Evolutionary conservation across 2,797 vertebrate species (phyloP).

Genomic region (Geotrypetes seraphini): DNA sequence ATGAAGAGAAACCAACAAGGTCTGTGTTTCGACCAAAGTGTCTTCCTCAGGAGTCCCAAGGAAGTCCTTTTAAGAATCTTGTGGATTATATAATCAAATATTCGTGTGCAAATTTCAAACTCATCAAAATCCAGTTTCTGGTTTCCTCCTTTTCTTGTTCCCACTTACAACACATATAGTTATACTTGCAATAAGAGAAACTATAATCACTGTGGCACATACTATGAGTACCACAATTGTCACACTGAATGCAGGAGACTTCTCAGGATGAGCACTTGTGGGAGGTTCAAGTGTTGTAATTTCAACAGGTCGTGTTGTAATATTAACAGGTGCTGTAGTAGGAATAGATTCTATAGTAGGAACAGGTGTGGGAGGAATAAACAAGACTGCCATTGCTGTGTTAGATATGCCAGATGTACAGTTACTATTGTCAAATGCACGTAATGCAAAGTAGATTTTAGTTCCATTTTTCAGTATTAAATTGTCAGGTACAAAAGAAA

Average conservation of each 20-base stretch:
- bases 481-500: constrained; percentile 29
- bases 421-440: constrained; percentile 11
- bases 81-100: too few species aligned
- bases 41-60: too few species aligned
- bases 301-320: background rate
- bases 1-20: too few species aligned
- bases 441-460: constrained; percentile 40
- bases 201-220: constrained; percentile 1
- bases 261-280: background rate
- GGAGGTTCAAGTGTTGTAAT: too few species aligned
- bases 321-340: constrained; percentile 5
- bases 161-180: constrained; percentile 5
- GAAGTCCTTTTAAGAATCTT: too few species aligned
- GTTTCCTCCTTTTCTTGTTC: background rate
- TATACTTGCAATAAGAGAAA: constrained; percentile 8
- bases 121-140: background rate
- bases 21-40: too few species aligned
- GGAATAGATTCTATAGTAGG: too few species aligned
- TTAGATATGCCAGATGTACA: constrained; percentile 44
- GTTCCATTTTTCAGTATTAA: constrained; percentile 29
- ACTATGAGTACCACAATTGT: background rate
- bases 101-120: too few species aligned
- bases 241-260: background rate
- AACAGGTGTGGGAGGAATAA: constrained; percentile 6
- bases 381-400: constrained; percentile 29